Evolutionary conservation across 1,140 invertebrate species (phyloP).

Genomic region (Drosophila elegans): DNA sequence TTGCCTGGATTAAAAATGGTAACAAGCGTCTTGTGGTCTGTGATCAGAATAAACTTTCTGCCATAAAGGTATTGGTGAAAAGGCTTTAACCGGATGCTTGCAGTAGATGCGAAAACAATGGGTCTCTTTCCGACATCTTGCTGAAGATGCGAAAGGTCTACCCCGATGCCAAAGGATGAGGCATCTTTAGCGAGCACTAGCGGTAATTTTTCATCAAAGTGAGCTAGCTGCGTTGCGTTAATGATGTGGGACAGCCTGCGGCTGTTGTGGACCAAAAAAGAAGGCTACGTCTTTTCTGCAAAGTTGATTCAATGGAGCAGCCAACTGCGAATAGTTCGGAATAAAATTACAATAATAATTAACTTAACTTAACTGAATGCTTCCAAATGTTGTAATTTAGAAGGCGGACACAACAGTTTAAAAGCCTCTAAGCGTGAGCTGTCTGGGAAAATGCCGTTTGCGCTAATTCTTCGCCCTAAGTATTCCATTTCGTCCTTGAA

Average conservation of each 20-base stretch:
- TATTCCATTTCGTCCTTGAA: too few species aligned
- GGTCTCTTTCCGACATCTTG: slow-evolving; percentile 2
- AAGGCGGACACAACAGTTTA: not conserved
- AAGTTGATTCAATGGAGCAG: not conserved
- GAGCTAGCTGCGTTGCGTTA: too few species aligned
- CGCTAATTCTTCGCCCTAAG: not conserved
- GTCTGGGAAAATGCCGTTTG: not conserved
- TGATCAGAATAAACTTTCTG: slow-evolving; percentile 3
- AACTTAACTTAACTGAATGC: too few species aligned
- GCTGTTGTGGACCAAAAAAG: not conserved
- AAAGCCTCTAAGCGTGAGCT: not conserved
- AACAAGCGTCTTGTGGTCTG: too few species aligned
- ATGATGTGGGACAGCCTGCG: too few species aligned
- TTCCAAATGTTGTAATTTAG: not conserved
- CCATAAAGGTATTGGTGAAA: slow-evolving; percentile 13
- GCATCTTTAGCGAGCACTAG: not conserved
- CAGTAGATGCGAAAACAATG: slow-evolving; percentile 5
- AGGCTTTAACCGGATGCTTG: not conserved
- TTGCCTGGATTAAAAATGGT: too few species aligned
- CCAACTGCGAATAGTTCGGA: not conserved
- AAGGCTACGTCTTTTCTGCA: not conserved
- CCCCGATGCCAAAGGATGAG: not conserved
- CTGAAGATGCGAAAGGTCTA: slow-evolving; percentile 1
- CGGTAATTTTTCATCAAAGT: not conserved
- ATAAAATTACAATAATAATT: too few species aligned